Conservation (phyloP, 1,140 invertebrate species). For the Andrena cerasifolii region DNA sequence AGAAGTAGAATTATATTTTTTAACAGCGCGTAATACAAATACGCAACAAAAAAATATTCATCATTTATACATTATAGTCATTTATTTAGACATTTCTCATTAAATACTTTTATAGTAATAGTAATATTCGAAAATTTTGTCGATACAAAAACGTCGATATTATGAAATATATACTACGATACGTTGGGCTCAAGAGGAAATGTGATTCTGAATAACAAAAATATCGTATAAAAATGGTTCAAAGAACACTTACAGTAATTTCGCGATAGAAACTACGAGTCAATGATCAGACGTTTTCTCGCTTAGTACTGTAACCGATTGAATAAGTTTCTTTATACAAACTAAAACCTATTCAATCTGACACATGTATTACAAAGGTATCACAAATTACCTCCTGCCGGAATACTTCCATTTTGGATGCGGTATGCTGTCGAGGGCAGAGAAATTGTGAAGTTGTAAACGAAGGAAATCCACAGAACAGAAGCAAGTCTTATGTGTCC, state of each 20-base stretch:
- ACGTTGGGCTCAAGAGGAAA: background rate
- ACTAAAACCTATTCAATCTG: conserved; percentile 31
- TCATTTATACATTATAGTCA: conserved; percentile 15
- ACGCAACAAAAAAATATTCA: conserved; percentile 9
- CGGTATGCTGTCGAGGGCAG: conserved; percentile 1
- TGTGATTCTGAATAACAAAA: conserved; percentile 24
- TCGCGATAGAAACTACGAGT: conserved; percentile 25
- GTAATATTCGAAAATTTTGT: conserved; percentile 54
- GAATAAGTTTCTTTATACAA: conserved; percentile 31
- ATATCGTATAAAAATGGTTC: conserved; percentile 15
- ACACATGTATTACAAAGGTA: conserved; percentile 45
- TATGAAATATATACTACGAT: conserved; percentile 23
- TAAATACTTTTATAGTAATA: conserved; percentile 66
- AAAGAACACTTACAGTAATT: conserved; percentile 4
- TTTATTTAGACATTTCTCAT: conserved; percentile 59
- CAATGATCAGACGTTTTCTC: background rate
- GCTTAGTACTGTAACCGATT: conserved; percentile 22
- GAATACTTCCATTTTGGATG: conserved; percentile 20
- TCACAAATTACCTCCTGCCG: conserved; percentile 50
- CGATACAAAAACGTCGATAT: conserved; percentile 43
- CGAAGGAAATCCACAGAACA: no score
- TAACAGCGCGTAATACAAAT: background rate
- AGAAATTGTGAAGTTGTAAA: no score
- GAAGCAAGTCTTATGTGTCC: no score
- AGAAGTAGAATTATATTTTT: conserved; percentile 19